These are phyloP conservation scores for Megaleporinus macrocephalus DNA, from an alignment of 2,113 vertebrate species.

Conservation along the genomic window DNA sequence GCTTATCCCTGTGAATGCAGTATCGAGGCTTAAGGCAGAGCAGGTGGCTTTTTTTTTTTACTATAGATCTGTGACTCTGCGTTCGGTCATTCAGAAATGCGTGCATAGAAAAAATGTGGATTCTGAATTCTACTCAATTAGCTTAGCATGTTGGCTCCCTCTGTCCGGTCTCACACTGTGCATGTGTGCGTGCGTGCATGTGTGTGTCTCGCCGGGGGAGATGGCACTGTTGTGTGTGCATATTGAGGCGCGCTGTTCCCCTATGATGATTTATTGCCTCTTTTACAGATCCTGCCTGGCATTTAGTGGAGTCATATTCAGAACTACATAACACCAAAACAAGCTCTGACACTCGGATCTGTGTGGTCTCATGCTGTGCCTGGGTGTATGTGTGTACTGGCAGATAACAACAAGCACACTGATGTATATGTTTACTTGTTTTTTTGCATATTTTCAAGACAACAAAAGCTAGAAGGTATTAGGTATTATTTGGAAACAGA, in stretches of 20 bases:
- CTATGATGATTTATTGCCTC: constrained; percentile 65
- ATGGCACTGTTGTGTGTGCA: constrained; percentile 54
- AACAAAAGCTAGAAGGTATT: no score
- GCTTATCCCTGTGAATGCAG: not conserved
- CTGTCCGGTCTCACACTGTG: constrained; percentile 32
- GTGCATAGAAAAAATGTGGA: not conserved
- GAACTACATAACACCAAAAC: constrained; percentile 57
- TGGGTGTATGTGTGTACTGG: not conserved
- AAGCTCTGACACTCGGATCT: constrained; percentile 52
- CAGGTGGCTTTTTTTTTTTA: not conserved
- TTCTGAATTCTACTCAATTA: constrained; percentile 12
- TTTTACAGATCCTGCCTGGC: constrained; percentile 64
- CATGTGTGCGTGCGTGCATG: not conserved
- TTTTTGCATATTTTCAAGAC: no score
- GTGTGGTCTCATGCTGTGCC: constrained; percentile 31
- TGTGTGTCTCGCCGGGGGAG: constrained; percentile 56
- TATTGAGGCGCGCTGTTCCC: constrained; percentile 56
- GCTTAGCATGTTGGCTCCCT: constrained; percentile 8
- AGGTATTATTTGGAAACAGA: no score
- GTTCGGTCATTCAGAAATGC: not conserved
- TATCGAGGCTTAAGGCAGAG: not conserved
- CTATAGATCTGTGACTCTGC: constrained; percentile 3
- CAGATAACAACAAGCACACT: no score
- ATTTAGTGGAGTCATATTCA: constrained; percentile 65
- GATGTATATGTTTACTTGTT: no score